phyloP scores from a whole-genome alignment of 64 coral and sea anemone species.

The Catalaphyllia jardinei region DNA sequence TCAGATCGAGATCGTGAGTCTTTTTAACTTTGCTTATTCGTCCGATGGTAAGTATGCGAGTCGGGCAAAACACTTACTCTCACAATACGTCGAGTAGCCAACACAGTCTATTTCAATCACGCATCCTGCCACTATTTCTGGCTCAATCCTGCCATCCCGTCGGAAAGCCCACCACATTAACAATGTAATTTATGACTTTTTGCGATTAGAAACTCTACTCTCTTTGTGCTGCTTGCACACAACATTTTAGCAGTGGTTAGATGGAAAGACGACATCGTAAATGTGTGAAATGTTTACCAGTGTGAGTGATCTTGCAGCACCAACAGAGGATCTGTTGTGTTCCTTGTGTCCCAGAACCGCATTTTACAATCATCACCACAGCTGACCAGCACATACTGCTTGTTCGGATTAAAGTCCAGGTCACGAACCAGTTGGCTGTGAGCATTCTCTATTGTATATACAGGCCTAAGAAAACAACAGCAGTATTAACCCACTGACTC shows the following conservation, averaged over 20 bases:
- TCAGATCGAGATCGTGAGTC: too few relatives aligned
- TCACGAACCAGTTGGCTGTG: constrained; percentile 93
- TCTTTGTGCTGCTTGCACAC: too few relatives aligned
- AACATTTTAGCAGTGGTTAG: too few relatives aligned
- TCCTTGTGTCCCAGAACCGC: constrained; percentile 95
- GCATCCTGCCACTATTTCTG: too few relatives aligned
- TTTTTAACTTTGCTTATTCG: too few relatives aligned
- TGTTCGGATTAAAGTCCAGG: constrained; percentile 97
- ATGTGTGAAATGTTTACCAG: constrained; percentile 56
- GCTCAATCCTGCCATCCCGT: too few relatives aligned
- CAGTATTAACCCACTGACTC: neutral
- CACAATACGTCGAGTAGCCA: neutral
- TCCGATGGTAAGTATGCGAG: too few relatives aligned
- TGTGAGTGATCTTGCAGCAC: constrained; percentile 93
- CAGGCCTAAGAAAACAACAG: constrained; percentile 36
- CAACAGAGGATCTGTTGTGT: constrained; percentile 76
- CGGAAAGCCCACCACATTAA: too few relatives aligned
- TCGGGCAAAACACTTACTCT: neutral
- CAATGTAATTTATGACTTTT: too few relatives aligned
- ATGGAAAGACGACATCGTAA: too few relatives aligned
- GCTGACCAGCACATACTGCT: constrained; percentile 95
- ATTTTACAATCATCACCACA: constrained; percentile 99
- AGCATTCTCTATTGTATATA: constrained; percentile 89
- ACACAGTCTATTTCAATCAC: too few relatives aligned
- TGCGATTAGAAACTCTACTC: too few relatives aligned